A percentile compares a stretch with the other conserved stretches of the same genome.
Evolutionary conservation across 2,113 vertebrate species (phyloP).

Genomic region (Engystomops pustulosus): DNA sequence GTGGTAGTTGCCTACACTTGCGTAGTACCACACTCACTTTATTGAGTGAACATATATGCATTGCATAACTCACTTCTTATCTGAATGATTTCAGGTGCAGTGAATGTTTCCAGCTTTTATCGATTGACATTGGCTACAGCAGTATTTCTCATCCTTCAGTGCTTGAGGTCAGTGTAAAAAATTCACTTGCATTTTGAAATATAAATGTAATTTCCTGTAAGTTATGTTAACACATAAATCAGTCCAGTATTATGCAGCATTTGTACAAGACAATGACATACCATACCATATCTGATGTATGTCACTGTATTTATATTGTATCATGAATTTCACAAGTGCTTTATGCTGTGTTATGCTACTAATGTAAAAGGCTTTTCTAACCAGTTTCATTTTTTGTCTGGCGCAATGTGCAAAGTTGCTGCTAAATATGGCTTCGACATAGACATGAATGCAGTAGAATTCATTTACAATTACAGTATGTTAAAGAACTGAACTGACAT

Average conservation of each 20-base stretch:
- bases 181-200: neutral
- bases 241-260: neutral
- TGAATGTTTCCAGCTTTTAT: slow-evolving; percentile 91
- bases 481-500: too few relatives aligned
- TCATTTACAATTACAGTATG: too few relatives aligned
- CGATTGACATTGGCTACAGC: slow-evolving; percentile 84
- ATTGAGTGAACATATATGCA: too few relatives aligned
- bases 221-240: neutral
- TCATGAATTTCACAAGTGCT: neutral
- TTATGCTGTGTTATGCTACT: neutral
- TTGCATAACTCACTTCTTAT: slow-evolving; percentile 9
- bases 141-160: slow-evolving; percentile 74
- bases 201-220: neutral
- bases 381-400: too few relatives aligned
- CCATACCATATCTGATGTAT: neutral
- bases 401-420: neutral
- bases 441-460: too few relatives aligned
- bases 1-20: too few relatives aligned
- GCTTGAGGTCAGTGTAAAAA: slow-evolving; percentile 78
- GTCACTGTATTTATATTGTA: neutral
- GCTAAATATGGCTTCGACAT: too few relatives aligned
- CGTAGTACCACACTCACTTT: too few relatives aligned
- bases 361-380: neutral
- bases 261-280: neutral
- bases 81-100: slow-evolving; percentile 80